Evolutionary conservation across 1,140 invertebrate species (phyloP).

Genomic region (Drosophila ogumai): DNA sequence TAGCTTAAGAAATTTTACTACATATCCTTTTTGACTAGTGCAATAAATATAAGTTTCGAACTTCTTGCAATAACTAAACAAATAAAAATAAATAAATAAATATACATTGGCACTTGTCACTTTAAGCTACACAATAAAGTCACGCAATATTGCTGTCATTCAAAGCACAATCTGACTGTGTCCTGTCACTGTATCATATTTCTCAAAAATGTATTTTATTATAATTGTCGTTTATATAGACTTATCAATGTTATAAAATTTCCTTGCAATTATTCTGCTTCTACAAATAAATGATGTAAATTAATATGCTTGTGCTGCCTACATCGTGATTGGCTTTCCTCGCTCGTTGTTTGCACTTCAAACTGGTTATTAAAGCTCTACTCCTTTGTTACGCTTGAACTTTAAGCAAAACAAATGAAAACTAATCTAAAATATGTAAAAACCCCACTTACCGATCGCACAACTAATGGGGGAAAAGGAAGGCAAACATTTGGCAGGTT

Average conservation of each 20-base stretch:
- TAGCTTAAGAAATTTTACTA: too few species aligned
- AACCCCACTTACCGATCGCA: conserved; percentile 10
- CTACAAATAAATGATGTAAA: not conserved
- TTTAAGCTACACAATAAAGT: not conserved
- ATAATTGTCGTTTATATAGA: not conserved
- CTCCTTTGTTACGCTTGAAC: not conserved
- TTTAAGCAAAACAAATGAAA: not conserved
- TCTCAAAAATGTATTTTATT: not conserved
- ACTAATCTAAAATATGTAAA: too few species aligned
- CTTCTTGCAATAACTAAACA: too few species aligned
- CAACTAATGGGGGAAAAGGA: conserved; percentile 13
- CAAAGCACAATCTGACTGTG: not conserved
- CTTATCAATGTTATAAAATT: not conserved
- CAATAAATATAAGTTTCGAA: too few species aligned
- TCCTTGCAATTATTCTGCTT: not conserved
- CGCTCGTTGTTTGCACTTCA: not conserved
- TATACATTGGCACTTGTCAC: not conserved
- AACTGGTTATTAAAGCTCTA: not conserved
- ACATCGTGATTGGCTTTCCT: not conserved
- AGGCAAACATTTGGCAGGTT: conserved; percentile 35
- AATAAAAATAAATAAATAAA: too few species aligned
- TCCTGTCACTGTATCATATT: not conserved
- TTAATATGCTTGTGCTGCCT: not conserved
- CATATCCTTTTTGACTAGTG: too few species aligned
- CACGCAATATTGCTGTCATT: not conserved